Conservation (phyloP, 2,888 invertebrate species). For the Antitype chi region DNA sequence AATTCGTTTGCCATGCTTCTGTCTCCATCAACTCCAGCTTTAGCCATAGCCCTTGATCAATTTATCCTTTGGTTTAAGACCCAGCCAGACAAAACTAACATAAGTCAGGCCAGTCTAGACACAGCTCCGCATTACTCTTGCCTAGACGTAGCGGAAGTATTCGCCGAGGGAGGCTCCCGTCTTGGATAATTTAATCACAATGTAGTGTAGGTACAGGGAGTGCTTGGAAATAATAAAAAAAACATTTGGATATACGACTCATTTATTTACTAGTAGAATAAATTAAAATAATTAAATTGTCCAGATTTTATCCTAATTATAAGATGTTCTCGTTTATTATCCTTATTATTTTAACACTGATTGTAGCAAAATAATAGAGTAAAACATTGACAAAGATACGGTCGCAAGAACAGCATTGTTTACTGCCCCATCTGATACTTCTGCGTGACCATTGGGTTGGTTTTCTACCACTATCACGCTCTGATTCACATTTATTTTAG, state of each 20-base stretch:
- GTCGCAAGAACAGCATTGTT: neutral
- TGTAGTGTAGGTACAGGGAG: neutral
- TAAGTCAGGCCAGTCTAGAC: neutral
- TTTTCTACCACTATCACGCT: conserved; percentile 3
- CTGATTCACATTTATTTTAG: conserved; percentile 19
- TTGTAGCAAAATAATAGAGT: conserved; percentile 12
- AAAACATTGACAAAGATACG: conserved; percentile 7
- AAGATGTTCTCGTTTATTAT: neutral
- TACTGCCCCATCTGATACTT: neutral
- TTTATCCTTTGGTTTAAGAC: neutral
- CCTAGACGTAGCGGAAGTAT: neutral
- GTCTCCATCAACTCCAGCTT: neutral
- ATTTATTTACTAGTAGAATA: conserved; percentile 20
- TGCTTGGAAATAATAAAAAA: conserved; percentile 3
- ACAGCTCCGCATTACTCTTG: neutral
- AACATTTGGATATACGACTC: neutral
- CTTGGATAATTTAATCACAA: neutral
- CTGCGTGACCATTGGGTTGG: neutral
- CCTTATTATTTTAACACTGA: neutral
- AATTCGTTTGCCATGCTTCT: neutral
- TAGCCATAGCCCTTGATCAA: neutral
- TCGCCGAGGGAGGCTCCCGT: neutral
- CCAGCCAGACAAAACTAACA: too few species aligned
- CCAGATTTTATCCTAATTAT: neutral
- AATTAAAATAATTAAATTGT: neutral